Base-by-base conservation (phyloP, 2,113 vertebrate species). In the Nansenia antarctica region DNA sequence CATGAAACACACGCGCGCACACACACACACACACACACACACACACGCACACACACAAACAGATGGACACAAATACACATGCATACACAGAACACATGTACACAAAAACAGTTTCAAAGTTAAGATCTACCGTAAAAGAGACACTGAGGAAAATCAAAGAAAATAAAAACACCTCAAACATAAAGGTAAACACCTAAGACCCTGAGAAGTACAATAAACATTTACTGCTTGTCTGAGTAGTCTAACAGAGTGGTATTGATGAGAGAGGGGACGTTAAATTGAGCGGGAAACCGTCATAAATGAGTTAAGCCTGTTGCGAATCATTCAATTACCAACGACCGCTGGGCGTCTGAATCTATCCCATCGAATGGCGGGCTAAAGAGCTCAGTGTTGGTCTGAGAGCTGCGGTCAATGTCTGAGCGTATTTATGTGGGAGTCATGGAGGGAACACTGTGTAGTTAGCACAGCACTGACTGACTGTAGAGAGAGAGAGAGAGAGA, bases 241-340 rank as follows among this genome's bases (percentile, higher is more conserved):
- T 70, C 84, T 80, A 72, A 82, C 73, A 65, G 85, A 77, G 86
- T 79, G 77, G 77, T 86, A 87, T 88, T 87, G 89, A 88, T 86
- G 87, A 85, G 83, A 71, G 70, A 80, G 81, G 79, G 74, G 58
- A 78, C 85, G 85, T 84, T 82, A 79, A 88, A 88, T 88, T 85
- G 86, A 90, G 86, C 85, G 69, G 80, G 78, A 87, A 89, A 88
- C 87, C 76, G 83, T 87, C 82, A 85, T 89, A 89, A 90, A 82
- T 82, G 79, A 87, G 86, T 90, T 88, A 89, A 80, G 80, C 78
- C 76, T 32, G 78, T 83, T 80, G 82, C 53, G 62, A 88, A 82
- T 89, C 85, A 90, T 90, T 87, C 81, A 84, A 88, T 87, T 87
- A 89, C 73, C 71, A 89, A 88, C 82, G 81, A 89, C 83, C 69